Conservation (phyloP, 2,113 vertebrate species). For the Nasalis larvatus region DNA sequence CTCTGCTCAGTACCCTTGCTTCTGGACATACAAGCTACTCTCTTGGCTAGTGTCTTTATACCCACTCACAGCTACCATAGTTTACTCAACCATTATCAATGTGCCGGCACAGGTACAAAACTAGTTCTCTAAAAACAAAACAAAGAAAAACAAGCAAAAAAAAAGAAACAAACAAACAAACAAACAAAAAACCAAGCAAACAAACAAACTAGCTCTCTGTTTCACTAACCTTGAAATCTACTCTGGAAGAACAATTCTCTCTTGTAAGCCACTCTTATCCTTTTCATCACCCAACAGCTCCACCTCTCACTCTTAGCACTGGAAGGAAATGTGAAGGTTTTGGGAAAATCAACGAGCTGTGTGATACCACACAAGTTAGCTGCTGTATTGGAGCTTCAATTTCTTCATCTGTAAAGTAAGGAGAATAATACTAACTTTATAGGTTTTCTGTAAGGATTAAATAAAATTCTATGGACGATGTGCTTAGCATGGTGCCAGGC, state of each 20-base stretch:
- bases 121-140: neutral
- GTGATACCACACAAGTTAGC: neutral
- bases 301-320: accelerated
- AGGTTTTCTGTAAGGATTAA: neutral
- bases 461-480: neutral
- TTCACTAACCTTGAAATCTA: neutral
- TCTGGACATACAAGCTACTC: too few relatives aligned
- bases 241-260: neutral
- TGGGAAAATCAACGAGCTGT: neutral
- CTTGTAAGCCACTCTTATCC: neutral
- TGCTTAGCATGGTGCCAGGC: neutral
- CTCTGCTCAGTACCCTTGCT: neutral
- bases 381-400: neutral
- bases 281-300: neutral
- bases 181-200: too few relatives aligned
- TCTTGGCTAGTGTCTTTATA: neutral
- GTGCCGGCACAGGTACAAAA: neutral
- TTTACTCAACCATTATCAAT: neutral
- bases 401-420: neutral
- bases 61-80: accelerated
- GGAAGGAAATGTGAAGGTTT: accelerated
- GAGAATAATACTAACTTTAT: neutral
- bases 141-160: too few relatives aligned
- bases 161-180: too few relatives aligned
- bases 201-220: too few relatives aligned